Percentiles rank a stretch among this genome's conserved stretches.
These are phyloP conservation scores for Acipenser ruthenus DNA, from an alignment of 2,797 vertebrate genomes.

Conservation along the genomic window DNA sequence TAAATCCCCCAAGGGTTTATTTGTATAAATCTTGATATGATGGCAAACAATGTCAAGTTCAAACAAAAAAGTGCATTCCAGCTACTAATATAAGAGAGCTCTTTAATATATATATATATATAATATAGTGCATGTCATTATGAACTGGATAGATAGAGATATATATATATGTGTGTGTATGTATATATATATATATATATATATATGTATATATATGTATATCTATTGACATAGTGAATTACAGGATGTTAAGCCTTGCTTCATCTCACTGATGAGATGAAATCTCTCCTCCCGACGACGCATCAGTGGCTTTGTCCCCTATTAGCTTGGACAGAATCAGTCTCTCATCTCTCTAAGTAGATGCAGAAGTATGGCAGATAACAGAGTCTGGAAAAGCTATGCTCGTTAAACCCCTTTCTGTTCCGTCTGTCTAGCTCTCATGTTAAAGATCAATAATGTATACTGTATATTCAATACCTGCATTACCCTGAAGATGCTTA, in stretches of 20 bases:
- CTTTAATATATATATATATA: conserved; percentile 19
- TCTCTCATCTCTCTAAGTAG: conserved; percentile 46
- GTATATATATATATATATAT: not conserved
- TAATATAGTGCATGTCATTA: no score
- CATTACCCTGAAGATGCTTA: no score
- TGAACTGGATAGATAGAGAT: no score
- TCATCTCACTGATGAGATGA: conserved; percentile 67
- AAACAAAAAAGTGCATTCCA: conserved; percentile 27
- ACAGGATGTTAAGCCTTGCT: conserved; percentile 55
- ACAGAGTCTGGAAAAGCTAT: conserved; percentile 41
- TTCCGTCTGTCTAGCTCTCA: no score
- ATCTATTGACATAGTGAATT: conserved; percentile 43
- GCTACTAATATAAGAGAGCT: conserved; percentile 37
- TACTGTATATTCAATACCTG: no score
- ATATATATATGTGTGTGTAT: no score
- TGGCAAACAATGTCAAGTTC: conserved; percentile 22
- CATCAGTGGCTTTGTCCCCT: conserved; percentile 57
- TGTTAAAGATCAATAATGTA: no score
- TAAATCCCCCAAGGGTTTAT: conserved; percentile 15
- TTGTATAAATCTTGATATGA: conserved; percentile 20
- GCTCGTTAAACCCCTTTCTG: conserved; percentile 14
- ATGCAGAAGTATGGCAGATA: conserved; percentile 33
- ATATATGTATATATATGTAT: not conserved
- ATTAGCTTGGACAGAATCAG: conserved; percentile 56
- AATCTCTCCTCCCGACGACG: conserved; percentile 60